Conservation (phyloP, 1,140 invertebrate genomes). For the Penaeus chinensis region DNA sequence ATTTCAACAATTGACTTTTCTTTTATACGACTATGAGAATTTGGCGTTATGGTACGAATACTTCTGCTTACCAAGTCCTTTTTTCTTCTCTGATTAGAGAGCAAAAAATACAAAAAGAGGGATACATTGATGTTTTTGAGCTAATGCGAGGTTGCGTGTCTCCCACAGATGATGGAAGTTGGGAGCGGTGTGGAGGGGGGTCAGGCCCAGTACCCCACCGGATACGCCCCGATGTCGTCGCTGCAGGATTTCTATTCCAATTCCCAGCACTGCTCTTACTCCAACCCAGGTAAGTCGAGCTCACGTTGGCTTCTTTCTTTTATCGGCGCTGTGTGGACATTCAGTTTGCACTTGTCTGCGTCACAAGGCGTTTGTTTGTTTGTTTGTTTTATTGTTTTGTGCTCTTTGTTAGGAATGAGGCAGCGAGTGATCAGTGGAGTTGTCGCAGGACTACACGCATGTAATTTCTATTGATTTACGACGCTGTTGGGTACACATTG, state of each 20-base stretch:
- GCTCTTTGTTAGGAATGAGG: not conserved
- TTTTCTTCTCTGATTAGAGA: too few relatives aligned
- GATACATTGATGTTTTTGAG: not conserved
- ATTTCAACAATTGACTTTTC: too few relatives aligned
- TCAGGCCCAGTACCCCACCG: slow-evolving; percentile 50
- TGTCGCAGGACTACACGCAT: too few relatives aligned
- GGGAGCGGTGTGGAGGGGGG: slow-evolving; percentile 52
- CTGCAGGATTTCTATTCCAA: slow-evolving; percentile 59
- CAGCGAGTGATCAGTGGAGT: not conserved
- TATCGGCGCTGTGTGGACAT: not conserved
- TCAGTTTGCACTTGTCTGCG: not conserved
- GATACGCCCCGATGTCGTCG: slow-evolving; percentile 54
- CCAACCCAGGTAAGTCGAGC: slow-evolving; percentile 36
- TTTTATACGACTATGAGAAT: too few relatives aligned
- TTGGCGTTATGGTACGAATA: too few relatives aligned
- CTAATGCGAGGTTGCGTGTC: slow-evolving; percentile 1
- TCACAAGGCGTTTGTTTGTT: not conserved
- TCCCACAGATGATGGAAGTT: slow-evolving; percentile 58
- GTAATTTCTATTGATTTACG: not conserved
- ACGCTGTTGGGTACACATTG: not conserved
- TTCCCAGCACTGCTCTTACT: slow-evolving; percentile 53
- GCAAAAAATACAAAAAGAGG: not conserved
- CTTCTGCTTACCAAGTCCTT: too few relatives aligned
- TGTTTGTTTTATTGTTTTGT: not conserved
- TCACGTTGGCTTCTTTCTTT: not conserved